These are phyloP conservation scores for Yponomeuta evonymella DNA, from an alignment of 2,888 invertebrate genomes.

Conservation along the genomic window DNA sequence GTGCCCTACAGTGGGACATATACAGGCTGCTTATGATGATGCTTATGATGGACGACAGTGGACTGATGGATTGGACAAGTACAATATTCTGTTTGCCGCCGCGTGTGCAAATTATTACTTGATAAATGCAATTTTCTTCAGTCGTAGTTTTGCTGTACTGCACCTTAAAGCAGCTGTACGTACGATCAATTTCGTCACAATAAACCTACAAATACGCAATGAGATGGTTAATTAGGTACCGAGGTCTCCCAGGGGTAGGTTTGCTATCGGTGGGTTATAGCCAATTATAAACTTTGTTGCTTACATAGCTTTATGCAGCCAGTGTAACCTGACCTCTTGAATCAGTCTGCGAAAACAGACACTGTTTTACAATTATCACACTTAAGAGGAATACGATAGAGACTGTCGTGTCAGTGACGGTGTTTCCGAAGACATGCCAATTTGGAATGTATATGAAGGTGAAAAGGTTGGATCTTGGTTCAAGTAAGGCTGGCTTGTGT, in stretches of 20 bases:
- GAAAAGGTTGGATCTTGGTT: background rate
- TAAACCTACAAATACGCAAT: background rate
- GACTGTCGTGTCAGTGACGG: too few relatives aligned
- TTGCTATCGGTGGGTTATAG: slow-evolving; percentile 57
- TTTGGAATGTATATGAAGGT: background rate
- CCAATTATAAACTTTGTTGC: slow-evolving; percentile 68
- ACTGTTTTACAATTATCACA: background rate
- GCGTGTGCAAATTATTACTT: too few relatives aligned
- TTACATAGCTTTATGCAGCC: slow-evolving; percentile 4
- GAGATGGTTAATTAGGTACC: slow-evolving; percentile 49
- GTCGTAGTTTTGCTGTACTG: too few relatives aligned
- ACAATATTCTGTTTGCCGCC: too few relatives aligned
- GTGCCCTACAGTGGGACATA: too few relatives aligned
- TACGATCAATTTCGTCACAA: too few relatives aligned
- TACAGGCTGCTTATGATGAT: too few relatives aligned
- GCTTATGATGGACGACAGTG: too few relatives aligned
- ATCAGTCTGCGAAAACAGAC: background rate
- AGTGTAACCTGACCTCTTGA: background rate
- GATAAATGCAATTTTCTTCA: too few relatives aligned
- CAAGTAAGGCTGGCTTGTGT: background rate
- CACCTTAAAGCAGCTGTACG: too few relatives aligned
- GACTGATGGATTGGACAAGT: too few relatives aligned
- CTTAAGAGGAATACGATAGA: background rate
- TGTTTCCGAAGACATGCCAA: background rate
- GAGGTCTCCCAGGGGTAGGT: slow-evolving; percentile 39